These are phyloP conservation scores for Zelostemma sp. DNA, from an alignment of 1,140 invertebrate genomes.

Conservation along the genomic window DNA sequence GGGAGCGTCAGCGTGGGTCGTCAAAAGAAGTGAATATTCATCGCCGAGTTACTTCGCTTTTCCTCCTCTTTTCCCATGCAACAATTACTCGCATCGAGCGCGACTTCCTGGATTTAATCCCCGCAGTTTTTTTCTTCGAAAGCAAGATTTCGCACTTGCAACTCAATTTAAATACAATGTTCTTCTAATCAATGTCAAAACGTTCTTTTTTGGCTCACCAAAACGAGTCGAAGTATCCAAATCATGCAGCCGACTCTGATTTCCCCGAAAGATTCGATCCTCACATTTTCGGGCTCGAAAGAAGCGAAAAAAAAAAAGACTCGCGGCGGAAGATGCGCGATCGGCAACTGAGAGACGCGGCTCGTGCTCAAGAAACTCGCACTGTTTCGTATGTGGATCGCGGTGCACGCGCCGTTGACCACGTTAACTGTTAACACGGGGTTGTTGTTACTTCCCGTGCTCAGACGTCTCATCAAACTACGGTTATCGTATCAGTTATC, in stretches of 20 bases:
- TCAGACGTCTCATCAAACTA: conserved; percentile 2
- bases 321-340: conserved; percentile 33
- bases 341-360: conserved; percentile 21
- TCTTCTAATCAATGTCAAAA: too few species aligned
- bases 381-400: conserved; percentile 72
- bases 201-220: conserved; percentile 53
- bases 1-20: conserved; percentile 42
- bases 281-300: not conserved
- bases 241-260: conserved; percentile 57
- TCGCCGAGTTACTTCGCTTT: conserved; percentile 1
- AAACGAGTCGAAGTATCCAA: conserved; percentile 65
- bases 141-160: too few species aligned
- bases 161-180: too few species aligned
- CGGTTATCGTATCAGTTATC: conserved; percentile 3
- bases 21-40: conserved; percentile 30
- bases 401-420: conserved; percentile 64
- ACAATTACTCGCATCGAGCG: not conserved
- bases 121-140: too few species aligned
- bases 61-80: not conserved
- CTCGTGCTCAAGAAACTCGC: conserved; percentile 63
- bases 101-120: not conserved
- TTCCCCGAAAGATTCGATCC: not conserved
- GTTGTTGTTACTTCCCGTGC: conserved; percentile 48
- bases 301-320: not conserved
- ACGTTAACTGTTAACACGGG: conserved; percentile 59